Conservation (phyloP, 2,888 invertebrate species). For the Pantelozetes paolii region DNA sequence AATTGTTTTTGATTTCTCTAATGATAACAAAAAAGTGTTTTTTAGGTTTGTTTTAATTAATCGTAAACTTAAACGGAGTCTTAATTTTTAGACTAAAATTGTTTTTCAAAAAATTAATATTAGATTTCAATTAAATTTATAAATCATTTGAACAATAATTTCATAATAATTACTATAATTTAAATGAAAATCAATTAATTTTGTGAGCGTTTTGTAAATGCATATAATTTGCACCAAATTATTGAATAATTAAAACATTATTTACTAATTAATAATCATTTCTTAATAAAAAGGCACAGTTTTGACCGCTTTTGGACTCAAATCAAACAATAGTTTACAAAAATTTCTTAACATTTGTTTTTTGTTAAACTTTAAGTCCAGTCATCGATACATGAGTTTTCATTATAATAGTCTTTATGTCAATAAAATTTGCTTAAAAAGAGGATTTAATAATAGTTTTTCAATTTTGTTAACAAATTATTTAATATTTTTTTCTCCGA, state of each 20-base stretch:
- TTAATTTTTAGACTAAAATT: background rate
- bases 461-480: constrained; percentile 1
- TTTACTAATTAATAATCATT: constrained; percentile 14
- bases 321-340: background rate
- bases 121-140: too few species aligned
- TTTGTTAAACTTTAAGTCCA: background rate
- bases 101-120: background rate
- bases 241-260: constrained; percentile 31
- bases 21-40: background rate
- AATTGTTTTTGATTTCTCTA: too few species aligned
- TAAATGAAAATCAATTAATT: too few species aligned
- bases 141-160: too few species aligned
- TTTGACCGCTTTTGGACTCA: constrained; percentile 30
- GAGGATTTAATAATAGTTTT: constrained; percentile 2
- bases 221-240: constrained; percentile 36
- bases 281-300: constrained; percentile 34
- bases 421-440: background rate
- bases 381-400: background rate
- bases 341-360: background rate
- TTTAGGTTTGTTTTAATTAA: background rate
- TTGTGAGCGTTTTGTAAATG: constrained; percentile 36
- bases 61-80: too few species aligned
- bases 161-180: too few species aligned
- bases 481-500: background rate
- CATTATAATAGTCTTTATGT: constrained; percentile 15